These are phyloP conservation scores for Gobionotothen gibberifrons DNA, from an alignment of 2,797 vertebrate species.

Conservation along the genomic window DNA sequence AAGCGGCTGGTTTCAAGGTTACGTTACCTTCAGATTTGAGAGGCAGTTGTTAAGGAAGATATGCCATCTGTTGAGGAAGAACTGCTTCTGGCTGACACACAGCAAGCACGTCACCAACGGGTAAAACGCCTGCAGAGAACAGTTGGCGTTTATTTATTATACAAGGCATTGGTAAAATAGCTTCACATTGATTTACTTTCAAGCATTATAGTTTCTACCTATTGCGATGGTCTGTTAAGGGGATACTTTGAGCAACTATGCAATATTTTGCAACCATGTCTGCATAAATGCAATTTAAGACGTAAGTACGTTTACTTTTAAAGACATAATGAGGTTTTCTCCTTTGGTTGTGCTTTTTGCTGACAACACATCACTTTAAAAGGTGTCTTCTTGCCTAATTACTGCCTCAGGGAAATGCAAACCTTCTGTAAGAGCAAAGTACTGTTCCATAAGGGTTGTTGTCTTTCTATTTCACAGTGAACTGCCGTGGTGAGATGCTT, in stretches of 20 bases:
- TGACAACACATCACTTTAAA: constrained; percentile 29
- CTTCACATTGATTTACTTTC: background rate
- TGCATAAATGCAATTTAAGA: constrained; percentile 18
- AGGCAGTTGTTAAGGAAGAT: constrained; percentile 98
- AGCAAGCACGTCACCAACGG: constrained; percentile 97
- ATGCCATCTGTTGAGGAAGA: constrained; percentile 98
- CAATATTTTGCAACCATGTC: constrained; percentile 3
- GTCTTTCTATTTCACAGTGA: constrained; percentile 41
- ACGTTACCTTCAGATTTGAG: constrained; percentile 95
- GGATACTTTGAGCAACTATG: background rate
- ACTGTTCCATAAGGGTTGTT: constrained; percentile 26
- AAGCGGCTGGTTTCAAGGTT: constrained; percentile 11
- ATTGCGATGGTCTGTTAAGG: background rate
- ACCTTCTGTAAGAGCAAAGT: constrained; percentile 8
- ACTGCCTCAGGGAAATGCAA: constrained; percentile 29
- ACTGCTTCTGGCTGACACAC: constrained; percentile 98
- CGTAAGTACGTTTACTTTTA: constrained; percentile 14
- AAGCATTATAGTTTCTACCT: background rate
- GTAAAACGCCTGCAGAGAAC: constrained; percentile 90
- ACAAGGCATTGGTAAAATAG: background rate
- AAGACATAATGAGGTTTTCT: constrained; percentile 14
- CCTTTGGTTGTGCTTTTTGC: constrained; percentile 17
- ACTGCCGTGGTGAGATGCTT: constrained; percentile 22
- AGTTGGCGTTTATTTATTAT: constrained; percentile 15
- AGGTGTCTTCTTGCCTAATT: constrained; percentile 22